Evolutionary conservation across 2,888 invertebrate species (phyloP), one percentile per base, ranked within the genome.

Genomic region (Cecidostiba fungosa): DNA sequence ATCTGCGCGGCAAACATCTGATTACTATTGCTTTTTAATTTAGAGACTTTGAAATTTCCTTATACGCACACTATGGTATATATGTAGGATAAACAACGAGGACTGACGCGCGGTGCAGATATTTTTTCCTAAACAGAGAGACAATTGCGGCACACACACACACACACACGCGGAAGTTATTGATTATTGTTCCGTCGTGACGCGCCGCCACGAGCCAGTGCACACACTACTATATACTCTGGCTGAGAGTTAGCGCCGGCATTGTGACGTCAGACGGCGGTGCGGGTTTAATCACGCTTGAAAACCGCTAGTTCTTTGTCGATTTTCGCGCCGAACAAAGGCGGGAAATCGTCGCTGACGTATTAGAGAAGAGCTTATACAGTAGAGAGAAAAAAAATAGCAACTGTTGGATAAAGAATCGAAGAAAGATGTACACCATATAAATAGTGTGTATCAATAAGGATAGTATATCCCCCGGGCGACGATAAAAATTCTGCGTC

Each of bases 221-320:
- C 36, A 32, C 23, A 10, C 23, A n/a, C 39, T 32, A 39, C 0
- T 39, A 39, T 39, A 39, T 10, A 8, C 6, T 8, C 1, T 10
- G 39, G 39, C 43, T 43, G 43, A 43, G 43, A 43, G 43, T 36
- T 10, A 36, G n/a, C 62, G 23, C 26, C 23, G 62, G 66, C 62
- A 77, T 16, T 77, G 23, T 77, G 77, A 77, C 77, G 66, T 77
- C 77, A 43, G n/a, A 16, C 50, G 19, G 50, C 16, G 19, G 19
- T 0, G 19, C 50, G 16, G n/a, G 14, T 69, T 69, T 16, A 78
- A 78, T 69, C 78, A 43, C 66, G 62, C 10, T 62, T 62, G 62
- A 62, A 50, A 50, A 23, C 62, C 62, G 62, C 62, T 62, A 62
- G n/a, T 47, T 78, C 69, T 29, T 69, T 69, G 66, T 78, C 69